Evolutionary conservation across 1,140 invertebrate species (phyloP), one percentile per base, ranked within the genome.

Genomic region (Heliconius melpomene): DNA sequence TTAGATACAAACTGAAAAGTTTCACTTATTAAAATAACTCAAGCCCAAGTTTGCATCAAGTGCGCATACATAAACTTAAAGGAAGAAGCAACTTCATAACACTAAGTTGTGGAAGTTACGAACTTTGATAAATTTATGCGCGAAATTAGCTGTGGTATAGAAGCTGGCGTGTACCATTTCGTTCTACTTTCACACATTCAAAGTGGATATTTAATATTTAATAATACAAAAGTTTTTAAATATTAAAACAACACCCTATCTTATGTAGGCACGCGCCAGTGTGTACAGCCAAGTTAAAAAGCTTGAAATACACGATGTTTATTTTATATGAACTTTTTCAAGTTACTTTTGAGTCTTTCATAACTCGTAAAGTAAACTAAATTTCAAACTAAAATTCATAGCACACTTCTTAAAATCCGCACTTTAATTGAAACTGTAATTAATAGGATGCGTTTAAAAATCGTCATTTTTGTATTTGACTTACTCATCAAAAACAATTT

Each of bases 21-120:
- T 66, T 66, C 60, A 66, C 60, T 66, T 66, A 66, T 66, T 26
- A 66, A 66, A 66, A 66, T 66, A 66, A 66, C 60, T 11, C 26
- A 16, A 66, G 23, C 60, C 60, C 13, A 16, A 66, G 26, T 66
- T 66, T 66, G 60, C 60, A 66, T 29, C 60, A 66, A 66, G 60
- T 66, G 60, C 60, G 60, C 60, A 66, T 66, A 66, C 60, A 66
- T 66, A 66, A 66, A 66, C 23, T 66, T 66, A 1, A 9, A 66
- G 26, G 60, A 66, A 66, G 60, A 66, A 29, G 9, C 26, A 66
- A 66, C 60, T 66, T 29, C 26, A 66, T 66, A 66, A 16, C 23
- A 29, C 60, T 16, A 66, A 66, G 23, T 66, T 29, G 23, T 66
- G 60, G 11, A 66, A 66, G 60, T 66, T 66, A 11, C 11, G 9